phyloP scores from a whole-genome alignment of 2,888 invertebrate species.

The Hypomecis punctinalis region DNA sequence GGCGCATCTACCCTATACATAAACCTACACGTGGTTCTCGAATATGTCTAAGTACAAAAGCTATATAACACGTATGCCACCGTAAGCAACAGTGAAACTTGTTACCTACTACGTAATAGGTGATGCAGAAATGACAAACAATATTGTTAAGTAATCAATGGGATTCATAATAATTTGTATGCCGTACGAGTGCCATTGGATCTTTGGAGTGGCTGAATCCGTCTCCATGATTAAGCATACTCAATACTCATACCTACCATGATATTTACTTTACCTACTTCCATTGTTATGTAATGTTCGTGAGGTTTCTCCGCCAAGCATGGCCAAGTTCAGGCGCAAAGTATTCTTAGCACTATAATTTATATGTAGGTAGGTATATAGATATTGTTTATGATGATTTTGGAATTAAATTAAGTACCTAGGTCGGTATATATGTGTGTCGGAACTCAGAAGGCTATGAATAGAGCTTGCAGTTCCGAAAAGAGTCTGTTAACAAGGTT shows the following conservation, averaged over 20 bases:
- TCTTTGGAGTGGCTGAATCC: conserved; percentile 7
- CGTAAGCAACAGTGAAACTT: conserved; percentile 5
- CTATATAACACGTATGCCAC: not conserved
- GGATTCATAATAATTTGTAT: conserved; percentile 18
- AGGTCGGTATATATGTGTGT: too few species aligned
- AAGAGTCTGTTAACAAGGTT: too few species aligned
- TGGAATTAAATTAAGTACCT: too few species aligned
- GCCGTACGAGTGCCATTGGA: conserved; percentile 9
- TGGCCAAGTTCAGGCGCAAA: too few species aligned
- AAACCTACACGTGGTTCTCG: too few species aligned
- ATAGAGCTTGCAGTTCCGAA: too few species aligned
- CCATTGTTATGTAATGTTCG: conserved; percentile 11
- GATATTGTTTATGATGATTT: too few species aligned
- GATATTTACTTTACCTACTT: conserved; percentile 20
- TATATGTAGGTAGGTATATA: too few species aligned
- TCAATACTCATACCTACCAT: not conserved
- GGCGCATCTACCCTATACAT: too few species aligned
- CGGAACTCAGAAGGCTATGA: too few species aligned
- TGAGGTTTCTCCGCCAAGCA: conserved; percentile 6
- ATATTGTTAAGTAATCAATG: conserved; percentile 8
- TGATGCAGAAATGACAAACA: conserved; percentile 1
- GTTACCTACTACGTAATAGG: conserved; percentile 4
- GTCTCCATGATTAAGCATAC: conserved; percentile 8
- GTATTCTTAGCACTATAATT: too few species aligned
- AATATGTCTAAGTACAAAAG: not conserved